These are phyloP conservation scores for Luscinia megarhynchos DNA, from an alignment of 2,797 vertebrate species.

Conservation along the genomic window DNA sequence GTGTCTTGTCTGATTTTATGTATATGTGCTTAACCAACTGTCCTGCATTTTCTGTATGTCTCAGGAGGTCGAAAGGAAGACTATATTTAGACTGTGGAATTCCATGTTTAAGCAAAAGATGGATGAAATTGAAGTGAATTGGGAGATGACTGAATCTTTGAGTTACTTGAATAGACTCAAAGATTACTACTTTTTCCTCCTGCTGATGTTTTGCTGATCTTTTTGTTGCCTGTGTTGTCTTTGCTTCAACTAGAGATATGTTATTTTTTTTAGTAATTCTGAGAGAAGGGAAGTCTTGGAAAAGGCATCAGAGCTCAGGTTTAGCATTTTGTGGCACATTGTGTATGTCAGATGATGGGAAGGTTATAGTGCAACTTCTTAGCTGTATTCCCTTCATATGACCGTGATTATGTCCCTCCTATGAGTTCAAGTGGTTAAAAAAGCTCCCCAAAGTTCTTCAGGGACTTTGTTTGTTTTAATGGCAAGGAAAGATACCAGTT, in stretches of 20 bases:
- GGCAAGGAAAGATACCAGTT: neutral
- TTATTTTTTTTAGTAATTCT: neutral
- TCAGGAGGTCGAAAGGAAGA: neutral
- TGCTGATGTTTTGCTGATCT: neutral
- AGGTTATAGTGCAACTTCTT: neutral
- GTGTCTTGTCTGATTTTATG: neutral
- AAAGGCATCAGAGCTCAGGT: neutral
- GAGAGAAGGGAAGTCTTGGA: neutral
- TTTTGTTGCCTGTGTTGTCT: neutral
- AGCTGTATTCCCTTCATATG: neutral
- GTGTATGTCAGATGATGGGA: neutral
- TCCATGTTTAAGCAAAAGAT: neutral
- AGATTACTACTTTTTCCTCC: neutral
- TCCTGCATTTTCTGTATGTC: neutral
- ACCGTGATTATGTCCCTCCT: neutral
- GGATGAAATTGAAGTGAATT: neutral
- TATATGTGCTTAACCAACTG: neutral
- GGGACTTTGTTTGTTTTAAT: neutral
- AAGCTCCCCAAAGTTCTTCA: neutral
- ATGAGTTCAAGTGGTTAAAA: neutral
- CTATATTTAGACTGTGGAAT: neutral
- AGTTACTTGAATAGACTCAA: neutral
- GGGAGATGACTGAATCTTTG: neutral
- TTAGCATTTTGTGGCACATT: neutral
- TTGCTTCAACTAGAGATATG: neutral